phyloP scores from a whole-genome alignment of 2,888 invertebrate genomes.

The Stenurella melanura region DNA sequence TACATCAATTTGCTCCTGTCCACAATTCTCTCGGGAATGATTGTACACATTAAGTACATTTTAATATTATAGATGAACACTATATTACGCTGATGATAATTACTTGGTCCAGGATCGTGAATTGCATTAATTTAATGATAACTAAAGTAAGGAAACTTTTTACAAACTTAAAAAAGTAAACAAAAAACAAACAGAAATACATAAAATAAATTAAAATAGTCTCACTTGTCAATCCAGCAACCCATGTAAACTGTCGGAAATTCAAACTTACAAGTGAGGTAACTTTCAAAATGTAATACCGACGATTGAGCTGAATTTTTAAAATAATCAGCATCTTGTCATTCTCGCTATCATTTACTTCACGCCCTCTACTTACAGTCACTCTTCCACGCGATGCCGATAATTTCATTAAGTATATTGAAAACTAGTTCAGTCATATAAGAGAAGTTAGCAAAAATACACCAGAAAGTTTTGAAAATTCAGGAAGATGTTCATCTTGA shows the following conservation, averaged over 20 bases:
- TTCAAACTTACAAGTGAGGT: conserved; percentile 4
- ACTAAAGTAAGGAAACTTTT: conserved; percentile 29
- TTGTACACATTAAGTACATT: conserved; percentile 42
- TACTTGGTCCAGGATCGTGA: conserved; percentile 50
- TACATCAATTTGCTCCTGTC: conserved; percentile 36
- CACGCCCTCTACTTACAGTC: background rate
- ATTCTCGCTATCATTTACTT: background rate
- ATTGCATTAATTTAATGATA: conserved; percentile 42
- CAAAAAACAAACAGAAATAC: conserved; percentile 25
- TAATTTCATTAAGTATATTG: conserved; percentile 1
- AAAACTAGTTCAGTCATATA: background rate
- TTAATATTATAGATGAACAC: conserved; percentile 50
- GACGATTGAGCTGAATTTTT: conserved; percentile 17
- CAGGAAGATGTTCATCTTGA: too few species aligned
- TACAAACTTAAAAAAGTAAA: conserved; percentile 38
- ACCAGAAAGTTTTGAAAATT: too few species aligned
- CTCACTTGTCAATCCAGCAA: background rate
- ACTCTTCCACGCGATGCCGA: background rate
- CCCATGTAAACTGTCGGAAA: background rate
- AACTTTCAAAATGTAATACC: conserved; percentile 1
- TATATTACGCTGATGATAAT: conserved; percentile 46
- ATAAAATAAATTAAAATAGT: conserved; percentile 8
- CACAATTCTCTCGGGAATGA: conserved; percentile 49
- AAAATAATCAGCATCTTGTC: conserved; percentile 1
- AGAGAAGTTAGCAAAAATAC: too few species aligned